Evolutionary conservation across 2,888 invertebrate species (phyloP).

Genomic region (Watsonalla binaria): DNA sequence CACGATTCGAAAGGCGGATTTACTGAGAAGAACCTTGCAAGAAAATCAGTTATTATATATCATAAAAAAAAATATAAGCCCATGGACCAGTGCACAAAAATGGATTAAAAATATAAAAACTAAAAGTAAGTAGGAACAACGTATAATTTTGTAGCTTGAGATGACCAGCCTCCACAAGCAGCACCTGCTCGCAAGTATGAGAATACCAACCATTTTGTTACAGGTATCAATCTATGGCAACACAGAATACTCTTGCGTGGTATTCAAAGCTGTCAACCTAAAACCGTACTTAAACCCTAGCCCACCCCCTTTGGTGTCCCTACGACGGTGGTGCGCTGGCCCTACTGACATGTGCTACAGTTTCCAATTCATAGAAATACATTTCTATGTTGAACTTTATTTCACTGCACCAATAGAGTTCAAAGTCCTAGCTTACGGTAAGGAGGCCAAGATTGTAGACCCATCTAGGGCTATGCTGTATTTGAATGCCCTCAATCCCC

Average conservation of each 20-base stretch:
- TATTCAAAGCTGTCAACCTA: constrained; percentile 1
- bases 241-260: constrained; percentile 6
- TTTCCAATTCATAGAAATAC: background rate
- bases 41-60: too few species aligned
- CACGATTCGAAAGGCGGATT: too few species aligned
- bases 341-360: background rate
- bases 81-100: too few species aligned
- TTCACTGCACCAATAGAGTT: background rate
- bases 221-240: constrained; percentile 4
- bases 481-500: background rate
- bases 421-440: constrained; percentile 1
- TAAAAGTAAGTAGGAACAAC: too few species aligned
- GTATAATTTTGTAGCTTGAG: too few species aligned
- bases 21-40: too few species aligned
- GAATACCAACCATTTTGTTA: too few species aligned
- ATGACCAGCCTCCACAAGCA: too few species aligned
- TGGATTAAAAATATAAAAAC: too few species aligned
- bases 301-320: background rate
- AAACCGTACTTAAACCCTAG: background rate
- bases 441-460: background rate
- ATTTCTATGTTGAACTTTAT: background rate
- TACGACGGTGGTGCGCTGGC: constrained; percentile 2
- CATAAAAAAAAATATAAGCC: too few species aligned
- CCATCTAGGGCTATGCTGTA: background rate
- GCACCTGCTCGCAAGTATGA: too few species aligned